Evolutionary conservation across 1,140 invertebrate genomes (phyloP).

Genomic region (Leguminivora glycinivorella): DNA sequence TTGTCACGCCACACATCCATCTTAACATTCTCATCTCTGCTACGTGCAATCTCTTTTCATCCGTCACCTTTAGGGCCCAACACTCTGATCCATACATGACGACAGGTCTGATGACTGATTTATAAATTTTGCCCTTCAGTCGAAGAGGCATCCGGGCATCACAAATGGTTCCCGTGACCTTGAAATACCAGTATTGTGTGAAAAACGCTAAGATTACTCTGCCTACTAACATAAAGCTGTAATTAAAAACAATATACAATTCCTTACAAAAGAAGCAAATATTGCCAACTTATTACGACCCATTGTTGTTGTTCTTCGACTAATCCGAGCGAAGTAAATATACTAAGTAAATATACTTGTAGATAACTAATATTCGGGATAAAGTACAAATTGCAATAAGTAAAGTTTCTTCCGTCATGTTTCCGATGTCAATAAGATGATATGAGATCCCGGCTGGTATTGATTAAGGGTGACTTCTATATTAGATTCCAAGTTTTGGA

Average conservation of each 20-base stretch:
- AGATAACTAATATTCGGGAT: constrained; percentile 23
- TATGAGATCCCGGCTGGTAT: constrained; percentile 11
- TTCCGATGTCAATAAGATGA: constrained; percentile 2
- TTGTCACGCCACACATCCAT: too few species aligned
- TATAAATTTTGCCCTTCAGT: too few species aligned
- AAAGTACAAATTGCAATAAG: constrained; percentile 26
- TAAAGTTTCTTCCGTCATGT: constrained; percentile 19
- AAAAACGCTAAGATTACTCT: neutral
- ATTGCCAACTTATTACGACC: neutral
- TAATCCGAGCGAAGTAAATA: neutral
- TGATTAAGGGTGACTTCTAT: constrained; percentile 2
- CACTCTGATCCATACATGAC: too few species aligned
- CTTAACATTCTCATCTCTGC: too few species aligned
- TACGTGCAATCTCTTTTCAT: too few species aligned
- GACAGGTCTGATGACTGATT: too few species aligned
- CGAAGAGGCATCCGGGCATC: too few species aligned
- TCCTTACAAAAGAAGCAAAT: constrained; percentile 5
- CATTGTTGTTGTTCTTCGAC: neutral
- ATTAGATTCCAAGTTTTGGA: neutral
- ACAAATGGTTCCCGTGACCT: too few species aligned
- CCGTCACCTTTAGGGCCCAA: too few species aligned
- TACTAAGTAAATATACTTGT: constrained; percentile 18
- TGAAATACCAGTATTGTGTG: too few species aligned
- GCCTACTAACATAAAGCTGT: neutral
- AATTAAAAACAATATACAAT: constrained; percentile 18